Base-by-base conservation (phyloP, 2,797 vertebrate genomes). In the Propithecus perrieri region DNA sequence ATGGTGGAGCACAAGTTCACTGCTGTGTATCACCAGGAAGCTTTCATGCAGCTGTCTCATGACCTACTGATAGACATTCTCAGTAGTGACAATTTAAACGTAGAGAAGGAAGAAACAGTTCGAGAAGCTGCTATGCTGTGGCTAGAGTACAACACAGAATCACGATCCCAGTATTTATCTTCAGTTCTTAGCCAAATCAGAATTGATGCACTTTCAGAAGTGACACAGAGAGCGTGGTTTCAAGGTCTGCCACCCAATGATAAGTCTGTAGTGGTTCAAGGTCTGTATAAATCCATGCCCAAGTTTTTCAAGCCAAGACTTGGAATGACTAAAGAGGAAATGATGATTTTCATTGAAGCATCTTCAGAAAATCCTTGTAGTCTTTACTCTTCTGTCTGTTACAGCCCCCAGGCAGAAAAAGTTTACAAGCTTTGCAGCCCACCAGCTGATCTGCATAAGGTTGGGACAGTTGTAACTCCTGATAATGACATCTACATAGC, bases 1-100 rank as follows among this genome's bases (percentile, higher is more conserved):
- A 99, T 99, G 99, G 99, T 99, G 97, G 99, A 99, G 98, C 99
- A 99, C 99, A 99, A 99, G 98, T 99, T 99, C 98, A 99, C 99
- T 3, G 98, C 99, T 74, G 99, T 99, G 72, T 99, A 99, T 98
- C 99, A 99, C 63, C 99, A 99, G 98, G 99, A 99, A 92, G 99
- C 99, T 80, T 99, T 99, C 98, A 99, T 99, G 96, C 99, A 99
- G 97, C 99, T 99, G 72, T 99, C 99, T 33, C 99, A 99, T 50
- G 99, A 99, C 94, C 99, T 99, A 48, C 98, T 99, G 96, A 98
- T 99, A 88, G 99, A 99, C 98, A 98, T 99, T 95, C 99, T 99
- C 97, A 99, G 99, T 98, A 99, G 99, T 92, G 99, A 99, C 99
- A 99, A 99, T 98, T 99, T 99, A 97, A 99, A 99, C 7, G 99